Conservation (phyloP, 2,113 vertebrate genomes). For the Daboia siamensis region DNA sequence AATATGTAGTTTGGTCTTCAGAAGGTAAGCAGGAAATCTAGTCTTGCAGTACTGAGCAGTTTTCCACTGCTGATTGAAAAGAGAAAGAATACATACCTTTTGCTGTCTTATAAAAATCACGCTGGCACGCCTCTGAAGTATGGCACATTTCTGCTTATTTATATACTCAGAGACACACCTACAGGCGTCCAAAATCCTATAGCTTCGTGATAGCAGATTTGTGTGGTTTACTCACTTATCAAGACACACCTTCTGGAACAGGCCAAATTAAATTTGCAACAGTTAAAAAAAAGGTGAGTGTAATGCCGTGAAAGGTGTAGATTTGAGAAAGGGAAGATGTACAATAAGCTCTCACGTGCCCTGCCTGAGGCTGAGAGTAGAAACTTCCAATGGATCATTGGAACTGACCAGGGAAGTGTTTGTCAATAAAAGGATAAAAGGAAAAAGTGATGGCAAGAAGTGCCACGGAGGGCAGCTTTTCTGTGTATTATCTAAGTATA, state of each 20-base stretch:
- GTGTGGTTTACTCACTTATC: conserved; percentile 2
- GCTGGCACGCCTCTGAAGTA: background rate
- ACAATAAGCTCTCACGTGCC: conserved; percentile 27
- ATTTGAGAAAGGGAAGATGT: background rate
- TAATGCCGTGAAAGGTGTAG: conserved; percentile 11
- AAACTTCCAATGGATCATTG: conserved; percentile 11
- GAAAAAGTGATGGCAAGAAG: background rate
- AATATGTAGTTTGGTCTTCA: background rate
- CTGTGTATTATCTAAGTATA: too few species aligned
- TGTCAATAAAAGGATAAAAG: background rate
- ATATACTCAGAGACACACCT: conserved; percentile 75
- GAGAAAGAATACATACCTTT: conserved; percentile 50
- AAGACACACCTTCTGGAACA: conserved; percentile 62
- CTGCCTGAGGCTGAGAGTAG: background rate
- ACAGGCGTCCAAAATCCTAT: conserved; percentile 45
- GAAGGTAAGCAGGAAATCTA: background rate
- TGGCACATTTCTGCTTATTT: conserved; percentile 46
- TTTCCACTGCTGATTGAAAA: background rate
- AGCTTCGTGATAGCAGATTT: conserved; percentile 57
- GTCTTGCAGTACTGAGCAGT: background rate
- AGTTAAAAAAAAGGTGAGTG: background rate
- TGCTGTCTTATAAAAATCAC: background rate
- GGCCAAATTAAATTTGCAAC: conserved; percentile 36
- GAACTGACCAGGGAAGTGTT: background rate
- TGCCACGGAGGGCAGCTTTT: background rate